Evolutionary conservation across 2,888 invertebrate genomes (phyloP), one percentile per base, ranked within the genome.

Genomic region (Acleris cristana): DNA sequence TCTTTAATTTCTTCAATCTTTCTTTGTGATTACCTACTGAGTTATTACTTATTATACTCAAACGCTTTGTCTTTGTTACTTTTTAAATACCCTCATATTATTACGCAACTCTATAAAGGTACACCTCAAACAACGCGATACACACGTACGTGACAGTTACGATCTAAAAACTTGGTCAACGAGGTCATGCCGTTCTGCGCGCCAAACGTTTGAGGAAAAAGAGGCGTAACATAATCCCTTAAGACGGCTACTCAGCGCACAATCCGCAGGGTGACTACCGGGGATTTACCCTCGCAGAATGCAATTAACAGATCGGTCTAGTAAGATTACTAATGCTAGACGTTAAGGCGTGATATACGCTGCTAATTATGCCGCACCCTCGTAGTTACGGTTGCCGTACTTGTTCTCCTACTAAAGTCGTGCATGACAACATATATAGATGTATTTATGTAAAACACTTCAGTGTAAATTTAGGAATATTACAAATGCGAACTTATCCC

Each of bases 251-350:
- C 51, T 30, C n/a, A 54, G 16, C 58, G 18, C 58, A 44, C 59
- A 34, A 60, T 60, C 51, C 51, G 30, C 30, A 21, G 34, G 58
- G 16, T n/a, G 54, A 60, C 51, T 51, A 60, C 34, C 16, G 16
- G 18, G 51, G 49, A 26, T 51, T 51, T 51, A 19, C 59, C 26
- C 48, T 54, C 54, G 19, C 26, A 54, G 54, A 34, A 51, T 60
- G 59, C 59, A 60, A 60, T 60, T 60, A 60, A 51, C 59, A 60
- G 59, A 60, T 60, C 51, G 51, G 51, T 14, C 30, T n/a, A 51
- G 59, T 51, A 51, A 59, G 59, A 60, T 60, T 60, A 60, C 34
- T 49, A 18, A 44, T 30, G 49, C 51, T 51, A 51, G 51, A 51
- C 58, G 58, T 30, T 60, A 60, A 51, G 30, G 34, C 59, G 59